Evolutionary conservation across 2,888 invertebrate genomes (phyloP).

Genomic region (Dryococelus australis): DNA sequence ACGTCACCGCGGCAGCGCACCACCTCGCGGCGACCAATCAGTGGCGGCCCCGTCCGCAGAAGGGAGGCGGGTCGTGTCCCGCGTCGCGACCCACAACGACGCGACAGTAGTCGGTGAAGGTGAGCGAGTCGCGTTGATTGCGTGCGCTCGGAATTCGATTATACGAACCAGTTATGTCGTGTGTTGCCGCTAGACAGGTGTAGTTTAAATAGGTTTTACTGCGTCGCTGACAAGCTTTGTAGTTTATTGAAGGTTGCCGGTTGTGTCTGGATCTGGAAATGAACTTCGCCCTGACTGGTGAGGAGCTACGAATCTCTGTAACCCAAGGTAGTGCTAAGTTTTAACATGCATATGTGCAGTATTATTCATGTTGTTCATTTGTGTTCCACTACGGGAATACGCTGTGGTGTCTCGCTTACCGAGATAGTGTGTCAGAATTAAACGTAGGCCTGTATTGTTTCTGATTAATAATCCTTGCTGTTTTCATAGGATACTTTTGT

Average conservation of each 20-base stretch:
- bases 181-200: not conserved
- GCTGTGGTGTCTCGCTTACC: too few relatives aligned
- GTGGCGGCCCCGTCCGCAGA: constrained; percentile 3
- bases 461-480: too few relatives aligned
- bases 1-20: constrained; percentile 4
- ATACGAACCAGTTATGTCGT: not conserved
- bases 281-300: not conserved
- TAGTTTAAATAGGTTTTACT: not conserved
- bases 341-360: too few relatives aligned
- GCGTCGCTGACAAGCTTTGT: not conserved
- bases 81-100: not conserved
- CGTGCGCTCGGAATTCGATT: not conserved
- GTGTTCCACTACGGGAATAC: too few relatives aligned
- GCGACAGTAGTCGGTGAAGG: not conserved
- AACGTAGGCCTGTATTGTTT: too few relatives aligned
- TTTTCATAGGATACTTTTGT: too few relatives aligned
- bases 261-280: not conserved
- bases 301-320: not conserved
- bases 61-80: not conserved
- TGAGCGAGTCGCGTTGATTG: not conserved
- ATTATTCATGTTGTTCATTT: too few relatives aligned
- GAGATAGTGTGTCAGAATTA: too few relatives aligned
- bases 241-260: not conserved
- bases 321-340: not conserved
- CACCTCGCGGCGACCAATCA: constrained; percentile 16